phyloP scores from a whole-genome alignment of 2,888 invertebrate genomes.

The Drosophila cracens region DNA sequence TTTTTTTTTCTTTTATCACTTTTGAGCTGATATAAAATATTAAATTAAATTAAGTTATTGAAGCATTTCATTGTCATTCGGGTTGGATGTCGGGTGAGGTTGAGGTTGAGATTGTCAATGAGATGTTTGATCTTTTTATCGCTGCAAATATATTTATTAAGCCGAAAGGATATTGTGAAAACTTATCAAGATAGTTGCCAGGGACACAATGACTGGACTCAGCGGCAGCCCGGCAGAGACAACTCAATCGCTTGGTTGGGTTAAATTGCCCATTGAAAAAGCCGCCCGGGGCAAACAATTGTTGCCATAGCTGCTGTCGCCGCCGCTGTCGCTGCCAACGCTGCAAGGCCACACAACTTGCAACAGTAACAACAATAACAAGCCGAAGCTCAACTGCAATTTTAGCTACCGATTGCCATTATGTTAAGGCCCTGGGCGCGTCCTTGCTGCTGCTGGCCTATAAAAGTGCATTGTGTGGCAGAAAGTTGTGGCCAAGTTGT shows the following conservation, averaged over 20 bases:
- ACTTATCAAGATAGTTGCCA: slow-evolving; percentile 70
- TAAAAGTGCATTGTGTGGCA: slow-evolving; percentile 63
- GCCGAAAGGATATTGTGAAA: slow-evolving; percentile 68
- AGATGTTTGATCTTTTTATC: slow-evolving; percentile 53
- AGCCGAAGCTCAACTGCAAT: slow-evolving; percentile 38
- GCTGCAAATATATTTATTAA: slow-evolving; percentile 55
- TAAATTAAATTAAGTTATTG: slow-evolving; percentile 73
- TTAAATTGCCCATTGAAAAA: slow-evolving; percentile 76
- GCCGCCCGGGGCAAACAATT: slow-evolving; percentile 72
- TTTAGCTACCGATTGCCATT: slow-evolving; percentile 61
- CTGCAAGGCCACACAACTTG: slow-evolving; percentile 57
- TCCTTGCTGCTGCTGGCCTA: slow-evolving; percentile 56
- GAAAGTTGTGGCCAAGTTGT: slow-evolving; percentile 54
- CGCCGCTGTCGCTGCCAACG: slow-evolving; percentile 5
- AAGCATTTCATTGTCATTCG: slow-evolving; percentile 58
- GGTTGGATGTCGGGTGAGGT: slow-evolving; percentile 1
- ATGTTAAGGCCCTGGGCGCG: slow-evolving; percentile 51
- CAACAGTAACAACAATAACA: slow-evolving; percentile 35
- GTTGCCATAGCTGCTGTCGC: slow-evolving; percentile 50
- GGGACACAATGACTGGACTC: slow-evolving; percentile 25
- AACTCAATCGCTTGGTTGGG: slow-evolving; percentile 59
- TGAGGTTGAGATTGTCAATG: slow-evolving; percentile 28
- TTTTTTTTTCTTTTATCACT: slow-evolving; percentile 6
- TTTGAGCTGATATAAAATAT: slow-evolving; percentile 41
- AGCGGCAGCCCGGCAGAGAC: slow-evolving; percentile 27